A percentile compares a stretch with the other conserved stretches of the same genome.
phyloP scores from a whole-genome alignment of 1,140 invertebrate genomes.

The Euura lappo region DNA sequence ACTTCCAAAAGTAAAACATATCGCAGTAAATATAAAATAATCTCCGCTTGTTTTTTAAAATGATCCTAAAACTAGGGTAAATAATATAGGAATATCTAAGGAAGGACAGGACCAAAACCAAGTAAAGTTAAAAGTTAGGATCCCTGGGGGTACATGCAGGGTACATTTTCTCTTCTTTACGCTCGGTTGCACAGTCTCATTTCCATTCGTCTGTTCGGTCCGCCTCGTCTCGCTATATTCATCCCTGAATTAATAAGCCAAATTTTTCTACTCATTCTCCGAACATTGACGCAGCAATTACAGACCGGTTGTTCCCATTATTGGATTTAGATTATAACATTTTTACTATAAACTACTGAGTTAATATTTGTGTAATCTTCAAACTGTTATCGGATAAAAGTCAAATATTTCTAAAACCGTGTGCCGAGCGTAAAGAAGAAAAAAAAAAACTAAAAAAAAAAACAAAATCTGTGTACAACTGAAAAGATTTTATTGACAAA shows the following conservation, averaged over 20 bases:
- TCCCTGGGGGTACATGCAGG: constrained; percentile 54
- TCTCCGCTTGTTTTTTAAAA: no score
- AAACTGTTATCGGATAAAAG: background rate
- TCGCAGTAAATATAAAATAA: no score
- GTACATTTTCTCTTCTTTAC: constrained; percentile 43
- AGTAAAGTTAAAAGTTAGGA: constrained; percentile 45
- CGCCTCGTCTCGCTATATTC: background rate
- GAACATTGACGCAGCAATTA: no score
- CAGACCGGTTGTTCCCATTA: no score
- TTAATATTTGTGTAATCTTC: no score
- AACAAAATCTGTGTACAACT: constrained; percentile 58
- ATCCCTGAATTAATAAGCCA: background rate
- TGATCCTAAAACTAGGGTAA: background rate
- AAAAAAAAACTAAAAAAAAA: constrained; percentile 46
- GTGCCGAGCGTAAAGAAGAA: constrained; percentile 28
- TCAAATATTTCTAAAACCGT: background rate
- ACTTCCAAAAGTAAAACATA: no score
- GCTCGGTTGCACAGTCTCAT: constrained; percentile 40
- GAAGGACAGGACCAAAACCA: constrained; percentile 32
- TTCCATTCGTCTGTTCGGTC: background rate
- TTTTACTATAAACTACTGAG: no score
- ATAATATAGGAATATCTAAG: background rate
- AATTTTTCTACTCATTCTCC: no score
- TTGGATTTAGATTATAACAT: no score
- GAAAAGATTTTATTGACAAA: constrained; percentile 61